Conservation (phyloP, 2,797 vertebrate species). For the Hirundo rustica region DNA sequence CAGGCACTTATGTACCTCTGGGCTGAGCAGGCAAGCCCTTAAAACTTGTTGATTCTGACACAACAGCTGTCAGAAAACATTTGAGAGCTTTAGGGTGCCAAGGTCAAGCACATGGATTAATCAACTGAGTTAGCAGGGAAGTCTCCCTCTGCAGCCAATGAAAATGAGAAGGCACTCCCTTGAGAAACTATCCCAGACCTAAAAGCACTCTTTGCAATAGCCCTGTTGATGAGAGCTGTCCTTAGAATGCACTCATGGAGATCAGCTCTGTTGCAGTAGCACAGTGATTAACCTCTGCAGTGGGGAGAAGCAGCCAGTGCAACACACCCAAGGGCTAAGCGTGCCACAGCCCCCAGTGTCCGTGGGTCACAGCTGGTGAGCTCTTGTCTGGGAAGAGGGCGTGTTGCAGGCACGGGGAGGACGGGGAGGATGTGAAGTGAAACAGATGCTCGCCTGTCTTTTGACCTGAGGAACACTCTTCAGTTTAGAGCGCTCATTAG, state of each 20-base stretch:
- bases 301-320: not conserved
- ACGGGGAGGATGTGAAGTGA: not conserved
- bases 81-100: not conserved
- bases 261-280: not conserved
- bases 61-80: not conserved
- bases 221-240: not conserved
- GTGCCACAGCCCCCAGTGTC: rapidly evolving
- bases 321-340: not conserved
- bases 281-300: not conserved
- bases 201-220: not conserved
- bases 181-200: not conserved
- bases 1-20: not conserved
- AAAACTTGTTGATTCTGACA: not conserved
- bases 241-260: not conserved
- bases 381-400: not conserved
- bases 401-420: not conserved
- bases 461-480: not conserved
- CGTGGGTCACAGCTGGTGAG: not conserved
- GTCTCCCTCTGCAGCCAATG: not conserved
- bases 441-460: not conserved
- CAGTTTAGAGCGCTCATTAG: not conserved
- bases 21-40: not conserved
- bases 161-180: not conserved
- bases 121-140: not conserved
- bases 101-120: not conserved